These are phyloP conservation scores for Rugalucina vietnamica DNA, from an alignment of 2,888 invertebrate genomes.

Conservation along the genomic window DNA sequence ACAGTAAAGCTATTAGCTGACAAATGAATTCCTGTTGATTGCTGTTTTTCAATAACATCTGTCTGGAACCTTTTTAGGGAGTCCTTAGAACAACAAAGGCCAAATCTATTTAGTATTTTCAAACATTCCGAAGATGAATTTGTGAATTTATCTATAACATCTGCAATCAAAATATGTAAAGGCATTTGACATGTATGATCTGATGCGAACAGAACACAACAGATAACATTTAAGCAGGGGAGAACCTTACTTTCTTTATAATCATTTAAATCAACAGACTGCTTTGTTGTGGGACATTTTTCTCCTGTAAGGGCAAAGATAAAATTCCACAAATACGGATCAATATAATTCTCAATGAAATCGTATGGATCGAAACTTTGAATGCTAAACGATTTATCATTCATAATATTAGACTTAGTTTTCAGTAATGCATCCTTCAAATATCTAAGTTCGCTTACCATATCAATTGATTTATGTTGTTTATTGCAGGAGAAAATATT, in stretches of 20 bases:
- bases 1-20: background rate
- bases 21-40: background rate
- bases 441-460: background rate
- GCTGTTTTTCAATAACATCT: background rate
- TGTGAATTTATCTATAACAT: slow-evolving; percentile 6
- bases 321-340: background rate
- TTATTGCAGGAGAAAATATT: background rate
- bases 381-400: background rate
- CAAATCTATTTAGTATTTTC: slow-evolving; percentile 5
- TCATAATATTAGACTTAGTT: background rate
- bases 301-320: background rate
- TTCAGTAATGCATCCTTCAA: background rate
- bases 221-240: background rate
- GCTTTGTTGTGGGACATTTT: background rate
- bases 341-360: background rate
- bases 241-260: background rate
- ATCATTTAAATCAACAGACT: background rate
- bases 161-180: background rate
- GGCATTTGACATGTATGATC: background rate
- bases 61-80: background rate
- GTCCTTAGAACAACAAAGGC: slow-evolving; percentile 1
- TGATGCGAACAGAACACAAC: background rate
- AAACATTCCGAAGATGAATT: background rate
- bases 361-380: background rate
- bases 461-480: background rate